Evolutionary conservation across 2,797 vertebrate genomes (phyloP).

Genomic region (Margarornis squamiger): DNA sequence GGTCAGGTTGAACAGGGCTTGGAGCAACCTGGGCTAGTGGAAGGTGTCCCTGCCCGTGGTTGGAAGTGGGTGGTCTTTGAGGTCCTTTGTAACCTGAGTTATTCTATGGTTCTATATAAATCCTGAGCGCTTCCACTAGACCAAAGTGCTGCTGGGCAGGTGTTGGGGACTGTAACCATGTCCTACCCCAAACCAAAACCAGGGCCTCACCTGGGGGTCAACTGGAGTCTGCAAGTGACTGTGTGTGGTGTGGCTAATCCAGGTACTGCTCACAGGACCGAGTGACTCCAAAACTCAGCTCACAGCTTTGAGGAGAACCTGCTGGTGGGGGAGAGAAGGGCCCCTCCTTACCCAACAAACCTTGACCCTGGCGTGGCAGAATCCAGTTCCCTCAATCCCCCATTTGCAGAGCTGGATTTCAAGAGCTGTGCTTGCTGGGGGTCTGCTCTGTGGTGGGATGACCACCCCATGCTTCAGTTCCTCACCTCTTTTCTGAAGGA

Average conservation of each 20-base stretch:
- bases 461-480: fast-evolving
- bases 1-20: fast-evolving
- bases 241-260: neutral
- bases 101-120: neutral
- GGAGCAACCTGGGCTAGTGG: fast-evolving
- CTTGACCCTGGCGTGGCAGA: neutral
- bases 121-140: neutral
- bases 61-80: neutral
- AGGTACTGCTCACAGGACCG: neutral
- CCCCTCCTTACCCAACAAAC: neutral
- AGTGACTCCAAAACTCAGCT: neutral
- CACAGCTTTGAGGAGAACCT: neutral
- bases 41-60: neutral
- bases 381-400: neutral
- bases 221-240: neutral
- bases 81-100: neutral
- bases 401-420: neutral
- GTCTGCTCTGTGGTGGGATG: neutral
- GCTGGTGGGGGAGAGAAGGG: neutral
- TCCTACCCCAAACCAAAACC: neutral
- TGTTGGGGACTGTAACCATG: fast-evolving
- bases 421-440: neutral
- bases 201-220: neutral
- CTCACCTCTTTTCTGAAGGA: neutral
- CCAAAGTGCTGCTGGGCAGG: neutral